Conservation (phyloP, 2,888 invertebrate genomes). For the Taenaris catops region DNA sequence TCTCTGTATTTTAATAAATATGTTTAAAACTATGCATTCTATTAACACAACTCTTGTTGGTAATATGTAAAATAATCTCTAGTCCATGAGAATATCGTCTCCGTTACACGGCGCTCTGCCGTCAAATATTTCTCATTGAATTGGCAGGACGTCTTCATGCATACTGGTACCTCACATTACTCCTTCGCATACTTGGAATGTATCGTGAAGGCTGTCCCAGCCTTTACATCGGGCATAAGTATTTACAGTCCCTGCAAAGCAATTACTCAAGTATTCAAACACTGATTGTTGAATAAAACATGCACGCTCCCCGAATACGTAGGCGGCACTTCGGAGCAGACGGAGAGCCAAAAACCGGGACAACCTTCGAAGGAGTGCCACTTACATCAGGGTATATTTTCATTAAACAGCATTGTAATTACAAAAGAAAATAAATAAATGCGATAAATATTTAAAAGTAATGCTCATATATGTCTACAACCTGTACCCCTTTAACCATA, state of each 20-base stretch:
- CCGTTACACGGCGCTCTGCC: conserved; percentile 14
- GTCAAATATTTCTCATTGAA: conserved; percentile 16
- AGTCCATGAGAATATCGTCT: conserved; percentile 20
- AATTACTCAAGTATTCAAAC: conserved; percentile 54
- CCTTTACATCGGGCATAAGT: conserved; percentile 41
- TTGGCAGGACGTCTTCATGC: conserved; percentile 41
- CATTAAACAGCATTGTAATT: conserved; percentile 59
- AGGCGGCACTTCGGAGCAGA: conserved; percentile 56
- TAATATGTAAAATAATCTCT: conserved; percentile 22
- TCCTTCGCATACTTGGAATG: conserved; percentile 40
- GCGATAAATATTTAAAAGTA: conserved; percentile 67
- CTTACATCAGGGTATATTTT: conserved; percentile 58
- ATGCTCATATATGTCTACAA: conserved; percentile 72
- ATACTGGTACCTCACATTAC: conserved; percentile 43
- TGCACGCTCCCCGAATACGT: conserved; percentile 64
- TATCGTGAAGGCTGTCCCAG: conserved; percentile 74
- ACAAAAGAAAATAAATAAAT: conserved; percentile 67
- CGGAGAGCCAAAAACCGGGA: conserved; percentile 81
- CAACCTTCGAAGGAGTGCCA: conserved; percentile 80
- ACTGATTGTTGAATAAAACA: conserved; percentile 46
- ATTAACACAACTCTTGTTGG: conserved; percentile 34
- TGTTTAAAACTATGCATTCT: too few relatives aligned
- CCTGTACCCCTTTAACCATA: conserved; percentile 76
- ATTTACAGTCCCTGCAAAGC: conserved; percentile 60
- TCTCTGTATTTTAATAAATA: too few relatives aligned